These are phyloP conservation scores for Fistularia tabacaria DNA, from an alignment of 2,797 vertebrate genomes.

Conservation along the genomic window DNA sequence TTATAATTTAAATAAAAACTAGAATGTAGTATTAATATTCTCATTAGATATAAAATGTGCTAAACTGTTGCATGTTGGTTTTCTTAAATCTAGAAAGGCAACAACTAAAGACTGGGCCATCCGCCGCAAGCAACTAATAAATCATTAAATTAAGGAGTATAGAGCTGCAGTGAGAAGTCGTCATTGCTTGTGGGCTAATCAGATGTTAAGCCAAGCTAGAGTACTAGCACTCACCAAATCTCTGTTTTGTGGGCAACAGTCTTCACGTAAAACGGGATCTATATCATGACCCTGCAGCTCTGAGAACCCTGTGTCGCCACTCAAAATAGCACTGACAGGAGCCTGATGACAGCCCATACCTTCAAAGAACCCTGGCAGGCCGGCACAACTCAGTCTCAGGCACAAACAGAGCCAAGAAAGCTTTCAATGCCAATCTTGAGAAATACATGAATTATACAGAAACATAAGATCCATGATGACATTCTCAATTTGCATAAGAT, in stretches of 20 bases:
- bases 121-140: not conserved
- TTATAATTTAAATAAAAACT: no score
- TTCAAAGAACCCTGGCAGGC: constrained; percentile 40
- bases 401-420: not conserved
- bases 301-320: constrained; percentile 56
- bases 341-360: constrained; percentile 56
- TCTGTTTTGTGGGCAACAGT: not conserved
- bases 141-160: not conserved
- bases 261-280: not conserved
- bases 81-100: not conserved
- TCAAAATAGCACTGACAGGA: constrained; percentile 70
- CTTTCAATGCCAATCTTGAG: constrained; percentile 8
- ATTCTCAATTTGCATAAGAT: constrained; percentile 11
- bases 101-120: not conserved
- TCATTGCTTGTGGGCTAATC: constrained; percentile 4
- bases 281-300: constrained; percentile 56
- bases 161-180: not conserved
- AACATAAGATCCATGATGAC: not conserved
- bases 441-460: not conserved
- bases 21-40: no score
- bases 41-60: not conserved
- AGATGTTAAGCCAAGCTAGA: constrained; percentile 14
- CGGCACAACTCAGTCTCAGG: constrained; percentile 7
- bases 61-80: not conserved
- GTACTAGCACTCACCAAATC: not conserved